Percentiles rank a stretch among this genome's conserved stretches.
phyloP scores from a whole-genome alignment of 2,888 invertebrate genomes.

The Cremastinae sp. region DNA sequence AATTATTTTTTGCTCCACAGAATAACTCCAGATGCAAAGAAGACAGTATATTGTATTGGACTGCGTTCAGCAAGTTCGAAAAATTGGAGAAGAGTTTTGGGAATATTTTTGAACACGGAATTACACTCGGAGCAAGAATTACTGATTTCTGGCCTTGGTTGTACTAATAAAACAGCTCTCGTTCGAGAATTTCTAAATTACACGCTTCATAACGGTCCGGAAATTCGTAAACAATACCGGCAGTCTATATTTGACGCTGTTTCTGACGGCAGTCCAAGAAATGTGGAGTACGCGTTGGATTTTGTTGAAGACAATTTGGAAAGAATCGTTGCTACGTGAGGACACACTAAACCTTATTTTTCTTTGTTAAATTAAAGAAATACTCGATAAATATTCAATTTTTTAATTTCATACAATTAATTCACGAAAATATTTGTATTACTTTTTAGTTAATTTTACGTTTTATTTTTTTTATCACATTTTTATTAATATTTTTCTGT shows the following conservation, averaged over 20 bases:
- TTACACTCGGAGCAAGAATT: constrained; percentile 64
- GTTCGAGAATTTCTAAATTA: constrained; percentile 59
- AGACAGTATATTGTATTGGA: constrained; percentile 62
- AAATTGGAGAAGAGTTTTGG: constrained; percentile 59
- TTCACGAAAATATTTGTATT: no score
- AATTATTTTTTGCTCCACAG: constrained; percentile 41
- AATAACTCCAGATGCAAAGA: constrained; percentile 63
- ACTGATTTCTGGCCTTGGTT: constrained; percentile 63
- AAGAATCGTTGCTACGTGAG: constrained; percentile 65
- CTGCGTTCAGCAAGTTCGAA: constrained; percentile 51
- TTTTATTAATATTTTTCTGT: not conserved
- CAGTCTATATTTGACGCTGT: constrained; percentile 65
- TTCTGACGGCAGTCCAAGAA: constrained; percentile 63
- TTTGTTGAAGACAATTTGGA: constrained; percentile 68
- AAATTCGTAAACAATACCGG: constrained; percentile 69
- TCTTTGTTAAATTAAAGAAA: not conserved
- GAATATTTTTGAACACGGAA: constrained; percentile 58
- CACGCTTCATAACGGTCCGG: constrained; percentile 53
- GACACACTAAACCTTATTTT: constrained; percentile 17
- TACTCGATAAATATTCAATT: not conserved
- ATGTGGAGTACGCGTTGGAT: constrained; percentile 65
- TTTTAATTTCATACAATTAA: no score
- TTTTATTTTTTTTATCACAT: no score
- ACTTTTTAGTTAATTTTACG: no score
- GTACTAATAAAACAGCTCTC: constrained; percentile 58